These are phyloP conservation scores for Mionectes olivaceus DNA, from an alignment of 2,797 vertebrate species.

Conservation along the genomic window DNA sequence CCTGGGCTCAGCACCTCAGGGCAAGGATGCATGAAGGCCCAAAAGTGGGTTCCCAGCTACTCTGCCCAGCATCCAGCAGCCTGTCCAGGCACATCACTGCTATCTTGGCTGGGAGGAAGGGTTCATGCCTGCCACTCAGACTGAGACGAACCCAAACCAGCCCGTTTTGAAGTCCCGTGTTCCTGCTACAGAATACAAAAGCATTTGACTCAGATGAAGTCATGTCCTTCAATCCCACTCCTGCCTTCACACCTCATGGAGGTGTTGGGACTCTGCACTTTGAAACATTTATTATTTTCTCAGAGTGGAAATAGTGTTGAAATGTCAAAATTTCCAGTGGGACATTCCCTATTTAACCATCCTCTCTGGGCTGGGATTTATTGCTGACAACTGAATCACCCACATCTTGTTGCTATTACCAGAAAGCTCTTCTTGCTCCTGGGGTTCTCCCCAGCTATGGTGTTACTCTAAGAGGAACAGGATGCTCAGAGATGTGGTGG, in stretches of 20 bases:
- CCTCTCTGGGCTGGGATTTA: background rate
- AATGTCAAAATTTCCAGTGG: conserved; percentile 20
- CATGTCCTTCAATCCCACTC: background rate
- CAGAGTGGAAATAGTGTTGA: background rate
- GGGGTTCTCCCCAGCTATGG: background rate
- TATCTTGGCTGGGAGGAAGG: background rate
- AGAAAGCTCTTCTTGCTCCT: background rate
- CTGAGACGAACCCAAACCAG: background rate
- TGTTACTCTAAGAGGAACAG: background rate
- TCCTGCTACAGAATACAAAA: background rate
- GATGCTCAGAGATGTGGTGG: background rate
- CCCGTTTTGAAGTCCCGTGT: rapidly evolving
- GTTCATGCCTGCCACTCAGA: rapidly evolving
- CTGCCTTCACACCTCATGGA: background rate
- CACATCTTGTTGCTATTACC: background rate
- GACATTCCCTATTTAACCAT: background rate
- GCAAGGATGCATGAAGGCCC: background rate
- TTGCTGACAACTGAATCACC: background rate
- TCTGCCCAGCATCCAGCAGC: background rate
- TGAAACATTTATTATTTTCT: background rate
- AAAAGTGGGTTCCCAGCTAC: background rate
- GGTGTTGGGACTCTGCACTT: background rate
- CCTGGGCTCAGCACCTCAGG: background rate
- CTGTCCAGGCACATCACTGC: background rate
- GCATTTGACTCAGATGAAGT: background rate